Evolutionary conservation across 1,140 invertebrate species (phyloP), one percentile per base, ranked within the genome.

Genomic region (Ylistrum balloti): DNA sequence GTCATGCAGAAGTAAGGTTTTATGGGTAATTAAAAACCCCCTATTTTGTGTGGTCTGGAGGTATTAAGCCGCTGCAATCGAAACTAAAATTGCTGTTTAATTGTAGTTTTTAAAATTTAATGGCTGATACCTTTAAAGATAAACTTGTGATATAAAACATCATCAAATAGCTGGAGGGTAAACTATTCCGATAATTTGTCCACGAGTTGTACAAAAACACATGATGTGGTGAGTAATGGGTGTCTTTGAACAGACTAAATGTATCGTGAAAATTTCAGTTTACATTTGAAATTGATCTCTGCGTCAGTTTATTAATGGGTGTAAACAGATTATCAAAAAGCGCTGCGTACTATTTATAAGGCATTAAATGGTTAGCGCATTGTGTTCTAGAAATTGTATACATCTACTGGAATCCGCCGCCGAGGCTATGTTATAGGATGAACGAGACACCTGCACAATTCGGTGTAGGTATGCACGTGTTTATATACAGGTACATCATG

Each of bases 21-120:
- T 74, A 74, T 74, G 56, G 56, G 56, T 74, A 74, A 74, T 74
- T 74, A 74, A 28, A 74, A 74, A 74, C 56, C 56, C n/a, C 1
- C 56, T 74, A 74, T 74, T 74, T 74, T 74, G 56, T 74, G 56
- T 74, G 56, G 56, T 74, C 56, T 74, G 1, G n/a, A 74, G 56
- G 56, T 74, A 74, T 74, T 74, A 74, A 74, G 56, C 22, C 56
- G n/a, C 56, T 17, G 56, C 56, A 22, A 74, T 74, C 56, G 56
- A 74, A 74, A 74, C 56, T n/a, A 74, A 74, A 74, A 74, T 74
- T 74, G 56, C 56, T 74, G 56, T 74, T 74, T 74, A 74, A 74
- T 74, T 74, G 56, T 74, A 74, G 56, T 74, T 74, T n/a, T 74
- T 74, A 74, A 74, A 74, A 74, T 74, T n/a, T 74, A 74, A 74